A percentile compares a stretch with the other conserved stretches of the same genome.
These are phyloP conservation scores for Polymixis lichenea DNA, from an alignment of 2,888 invertebrate species.

Conservation along the genomic window DNA sequence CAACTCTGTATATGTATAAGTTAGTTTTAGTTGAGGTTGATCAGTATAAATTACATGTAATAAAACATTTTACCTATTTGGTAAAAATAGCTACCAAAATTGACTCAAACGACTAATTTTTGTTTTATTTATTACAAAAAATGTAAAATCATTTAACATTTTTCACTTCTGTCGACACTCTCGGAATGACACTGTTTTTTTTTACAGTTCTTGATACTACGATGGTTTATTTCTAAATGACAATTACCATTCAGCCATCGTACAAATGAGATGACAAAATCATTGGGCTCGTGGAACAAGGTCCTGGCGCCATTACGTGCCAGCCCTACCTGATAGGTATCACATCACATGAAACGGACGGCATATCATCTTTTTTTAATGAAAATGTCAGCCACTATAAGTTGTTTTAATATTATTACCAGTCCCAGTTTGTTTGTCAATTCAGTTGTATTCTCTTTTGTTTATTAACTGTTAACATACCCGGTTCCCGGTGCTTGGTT, in stretches of 20 bases:
- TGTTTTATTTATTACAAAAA: too few species aligned
- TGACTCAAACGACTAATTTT: too few species aligned
- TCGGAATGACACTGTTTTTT: too few species aligned
- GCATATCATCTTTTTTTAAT: constrained; percentile 83
- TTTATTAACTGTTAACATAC: constrained; percentile 76
- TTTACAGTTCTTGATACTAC: not conserved
- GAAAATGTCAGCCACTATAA: constrained; percentile 85
- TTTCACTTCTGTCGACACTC: too few species aligned
- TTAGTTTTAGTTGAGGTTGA: too few species aligned
- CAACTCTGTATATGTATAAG: too few species aligned
- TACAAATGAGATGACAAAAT: constrained; percentile 60
- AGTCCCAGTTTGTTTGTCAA: constrained; percentile 80
- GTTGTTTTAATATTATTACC: constrained; percentile 82
- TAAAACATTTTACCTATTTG: too few species aligned
- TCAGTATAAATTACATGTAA: too few species aligned
- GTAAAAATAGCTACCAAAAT: too few species aligned
- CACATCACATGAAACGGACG: constrained; percentile 70
- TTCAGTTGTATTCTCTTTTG: constrained; percentile 74
- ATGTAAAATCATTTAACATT: too few species aligned
- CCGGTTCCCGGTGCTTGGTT: constrained; percentile 51
- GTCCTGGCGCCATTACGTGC: constrained; percentile 63
- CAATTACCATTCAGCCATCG: constrained; percentile 56
- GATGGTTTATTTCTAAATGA: constrained; percentile 21
- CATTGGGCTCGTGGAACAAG: constrained; percentile 55
- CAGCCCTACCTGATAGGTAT: constrained; percentile 72